Base-by-base conservation (phyloP, 2,797 vertebrate species). In the Arnoldichthys spilopterus region DNA sequence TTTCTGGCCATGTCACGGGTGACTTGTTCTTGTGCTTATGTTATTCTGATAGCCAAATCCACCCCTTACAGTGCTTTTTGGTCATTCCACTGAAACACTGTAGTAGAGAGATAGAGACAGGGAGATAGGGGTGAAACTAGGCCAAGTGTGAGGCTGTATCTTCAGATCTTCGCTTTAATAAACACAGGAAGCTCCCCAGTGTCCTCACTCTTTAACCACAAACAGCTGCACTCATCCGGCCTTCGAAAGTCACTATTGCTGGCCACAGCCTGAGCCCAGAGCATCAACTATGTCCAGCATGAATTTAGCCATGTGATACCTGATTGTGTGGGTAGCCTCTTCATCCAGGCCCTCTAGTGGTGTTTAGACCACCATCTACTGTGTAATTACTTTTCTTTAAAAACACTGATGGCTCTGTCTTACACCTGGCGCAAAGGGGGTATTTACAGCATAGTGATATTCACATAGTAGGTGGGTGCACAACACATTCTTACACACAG, bases 151-250 rank as follows among this genome's bases (percentile, higher is more conserved):
- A 58, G 81, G 71, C 87, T 86, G 86, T 81, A 85, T 82, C 84
- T 86, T 88, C 81, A 86, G 86, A 84, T 88, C 76, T 24, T 53
- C 81, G 24, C 85, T 90, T 80, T 87, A 89, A 90, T 92, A 90
- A 93, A 92, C 89, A 91, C 85, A 87, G 88, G 84, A 90, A 91
- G 88, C 85, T 77, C 80, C 81, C 84, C 79, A 83, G 87, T 89
- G 89, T 79, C 90, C 84, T 82, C 71, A 40, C 84, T 85, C 49
- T 64, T 78, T 90, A 93, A 91, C 86, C 88, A 84, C 83, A 90
- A 90, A 87, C 91, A 92, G 87, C 90, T 92, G 83, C 73, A 80
- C 66, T 77, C 74, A 6, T 82, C 85, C 74, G 78, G 73, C 78
- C 80, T 82, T 2, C 61, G 74, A 78, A 73, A 82, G 76, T 37